Conservation (phyloP, 1,140 invertebrate species). For the Dreissena polymorpha region DNA sequence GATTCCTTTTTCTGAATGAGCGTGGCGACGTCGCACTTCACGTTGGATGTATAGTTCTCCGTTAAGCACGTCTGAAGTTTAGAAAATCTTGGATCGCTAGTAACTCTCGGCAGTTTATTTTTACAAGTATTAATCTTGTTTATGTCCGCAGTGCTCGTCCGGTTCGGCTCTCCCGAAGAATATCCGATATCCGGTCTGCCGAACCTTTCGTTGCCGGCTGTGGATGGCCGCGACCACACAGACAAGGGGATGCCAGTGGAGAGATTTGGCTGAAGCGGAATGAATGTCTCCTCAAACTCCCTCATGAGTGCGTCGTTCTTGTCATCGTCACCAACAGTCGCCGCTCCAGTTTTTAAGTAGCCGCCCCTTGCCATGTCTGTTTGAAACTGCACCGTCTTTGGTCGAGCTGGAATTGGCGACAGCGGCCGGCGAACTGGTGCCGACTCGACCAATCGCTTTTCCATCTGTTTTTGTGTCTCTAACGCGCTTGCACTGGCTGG, state of each 20-base stretch:
- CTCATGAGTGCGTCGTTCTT: not conserved
- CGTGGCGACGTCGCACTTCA: slow-evolving; percentile 24
- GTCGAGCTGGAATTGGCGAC: not conserved
- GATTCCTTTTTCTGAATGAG: slow-evolving; percentile 41
- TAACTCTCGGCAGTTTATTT: slow-evolving; percentile 1
- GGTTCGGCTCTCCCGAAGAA: not conserved
- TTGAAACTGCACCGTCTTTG: slow-evolving; percentile 47
- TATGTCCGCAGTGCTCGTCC: not conserved
- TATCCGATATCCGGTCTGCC: not conserved
- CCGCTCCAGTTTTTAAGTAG: slow-evolving; percentile 10
- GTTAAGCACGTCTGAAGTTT: slow-evolving; percentile 23
- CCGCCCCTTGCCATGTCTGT: not conserved
- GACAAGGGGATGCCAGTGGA: not conserved
- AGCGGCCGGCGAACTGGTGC: not conserved
- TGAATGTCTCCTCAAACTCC: not conserved
- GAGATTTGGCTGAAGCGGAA: slow-evolving; percentile 1
- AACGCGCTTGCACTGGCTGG: slow-evolving; percentile 4
- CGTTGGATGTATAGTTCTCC: slow-evolving; percentile 24
- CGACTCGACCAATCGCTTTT: not conserved
- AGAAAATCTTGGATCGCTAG: slow-evolving; percentile 37
- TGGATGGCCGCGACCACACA: slow-evolving; percentile 21
- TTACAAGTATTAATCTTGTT: not conserved
- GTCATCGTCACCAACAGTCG: not conserved
- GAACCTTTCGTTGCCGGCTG: not conserved
- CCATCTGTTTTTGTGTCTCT: not conserved